phyloP scores from a whole-genome alignment of 2,113 vertebrate species.

The Uria lomvia region DNA sequence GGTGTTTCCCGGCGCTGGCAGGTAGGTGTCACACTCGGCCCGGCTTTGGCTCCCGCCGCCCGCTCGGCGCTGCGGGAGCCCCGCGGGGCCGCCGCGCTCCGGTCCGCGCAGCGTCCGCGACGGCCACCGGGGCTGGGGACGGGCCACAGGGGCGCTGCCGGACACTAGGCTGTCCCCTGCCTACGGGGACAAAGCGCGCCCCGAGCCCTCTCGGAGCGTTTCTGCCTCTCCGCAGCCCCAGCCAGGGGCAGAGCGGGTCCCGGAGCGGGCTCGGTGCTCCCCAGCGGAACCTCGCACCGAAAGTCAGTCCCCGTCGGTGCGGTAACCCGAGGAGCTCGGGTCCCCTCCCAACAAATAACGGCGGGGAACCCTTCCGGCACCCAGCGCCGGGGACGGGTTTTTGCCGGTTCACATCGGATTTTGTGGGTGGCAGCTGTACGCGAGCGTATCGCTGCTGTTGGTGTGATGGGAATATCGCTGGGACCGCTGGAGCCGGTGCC shows the following conservation, averaged over 20 bases:
- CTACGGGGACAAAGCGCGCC: not conserved
- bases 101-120: not conserved
- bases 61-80: not conserved
- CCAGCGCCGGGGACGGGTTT: not conserved
- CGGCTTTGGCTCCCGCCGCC: conserved; percentile 77
- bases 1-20: conserved; percentile 84
- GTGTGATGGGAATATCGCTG: not conserved
- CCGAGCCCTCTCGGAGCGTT: not conserved
- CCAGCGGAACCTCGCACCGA: not conserved
- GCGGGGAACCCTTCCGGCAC: not conserved
- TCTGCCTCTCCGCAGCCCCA: accelerated
- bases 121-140: not conserved
- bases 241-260: not conserved
- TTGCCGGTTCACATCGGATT: not conserved
- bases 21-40: conserved; percentile 99
- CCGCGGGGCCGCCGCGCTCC: not conserved
- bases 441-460: not conserved
- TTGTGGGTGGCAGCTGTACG: not conserved
- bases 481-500: not conserved
- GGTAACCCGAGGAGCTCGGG: not conserved
- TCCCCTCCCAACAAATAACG: not conserved
- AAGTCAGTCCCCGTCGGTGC: not conserved
- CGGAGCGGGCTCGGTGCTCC: not conserved
- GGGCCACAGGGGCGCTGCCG: not conserved
- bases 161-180: not conserved